Base-by-base conservation (phyloP, 2,113 vertebrate genomes). In the Chlamydotis undulata region DNA sequence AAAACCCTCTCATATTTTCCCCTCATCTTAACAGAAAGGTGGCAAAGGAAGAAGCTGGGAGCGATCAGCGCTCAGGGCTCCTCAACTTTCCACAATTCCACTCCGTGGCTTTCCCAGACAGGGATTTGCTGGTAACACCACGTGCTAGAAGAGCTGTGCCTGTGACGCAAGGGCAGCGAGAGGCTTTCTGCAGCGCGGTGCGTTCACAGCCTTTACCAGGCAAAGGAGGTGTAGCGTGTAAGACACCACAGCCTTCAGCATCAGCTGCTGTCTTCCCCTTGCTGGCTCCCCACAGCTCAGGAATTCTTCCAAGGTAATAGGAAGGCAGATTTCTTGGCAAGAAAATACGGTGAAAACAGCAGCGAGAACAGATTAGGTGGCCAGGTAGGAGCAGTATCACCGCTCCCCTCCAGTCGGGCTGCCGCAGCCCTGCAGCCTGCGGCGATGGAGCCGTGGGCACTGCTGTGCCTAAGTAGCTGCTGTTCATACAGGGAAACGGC, bases 101-200 rank as follows among this genome's bases (percentile, higher is more conserved):
- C 68, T 31, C 87, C 0, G 4, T 19, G 5, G 6, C 56, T 89
- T 83, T 59, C 70, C n/a, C 47, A 14, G 24, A 15, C 28, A 13
- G n/a, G 45, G 43, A 71, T 83, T 79, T 64, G 14, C n/a, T 90
- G 69, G 7, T 14, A 59, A 24, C 5, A 43, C 13, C 35, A 16
- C 6, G 7, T 19, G 33, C 67, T 67, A 35, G 21, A 56, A 5
- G 50, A 67, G n/a, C 29, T 17, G 10, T 0, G 0, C 49, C 19
- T 50, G 35, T 39, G 19, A 12, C 16, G 21, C 15, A 6, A 37
- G 57, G 39, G 52, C 35, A 12, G 2, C 28, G 39, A 43, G 55
- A 39, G 9, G 35, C 14, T 39, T 69, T 24, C 26, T 25, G 4
- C 47, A 18, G 49, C 10, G 6, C 23, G 12, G 8, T 25, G 69